Evolutionary conservation across 2,888 invertebrate species (phyloP).

Genomic region (Dryobota labecula): DNA sequence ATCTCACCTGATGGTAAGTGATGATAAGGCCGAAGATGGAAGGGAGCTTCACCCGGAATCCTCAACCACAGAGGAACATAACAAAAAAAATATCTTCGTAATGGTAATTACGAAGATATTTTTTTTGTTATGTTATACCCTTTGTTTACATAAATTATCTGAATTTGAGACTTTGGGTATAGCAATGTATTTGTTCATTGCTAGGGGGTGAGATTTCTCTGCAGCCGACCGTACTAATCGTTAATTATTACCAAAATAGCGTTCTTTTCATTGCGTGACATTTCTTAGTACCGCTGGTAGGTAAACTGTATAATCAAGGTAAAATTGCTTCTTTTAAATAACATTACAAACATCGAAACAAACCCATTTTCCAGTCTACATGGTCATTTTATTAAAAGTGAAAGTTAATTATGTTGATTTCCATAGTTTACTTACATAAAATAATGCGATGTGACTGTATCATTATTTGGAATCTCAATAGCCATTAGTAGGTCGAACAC

Average conservation of each 20-base stretch:
- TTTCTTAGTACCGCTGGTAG: background rate
- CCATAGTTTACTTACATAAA: background rate
- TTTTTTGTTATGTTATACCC: too few species aligned
- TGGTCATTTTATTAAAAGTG: background rate
- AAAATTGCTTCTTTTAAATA: background rate
- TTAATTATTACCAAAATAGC: background rate
- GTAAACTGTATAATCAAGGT: too few species aligned
- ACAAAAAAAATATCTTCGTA: too few species aligned
- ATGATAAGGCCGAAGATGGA: too few species aligned
- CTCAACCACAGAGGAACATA: too few species aligned
- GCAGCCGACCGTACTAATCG: background rate
- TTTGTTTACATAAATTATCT: too few species aligned
- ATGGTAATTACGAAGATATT: too few species aligned
- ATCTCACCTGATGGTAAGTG: too few species aligned
- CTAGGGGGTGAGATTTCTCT: too few species aligned
- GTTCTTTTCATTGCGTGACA: background rate
- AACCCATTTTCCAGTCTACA: background rate
- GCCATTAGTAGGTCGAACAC: background rate
- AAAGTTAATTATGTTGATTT: conserved; percentile 1
- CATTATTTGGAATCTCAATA: background rate
- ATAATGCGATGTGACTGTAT: background rate
- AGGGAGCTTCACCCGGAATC: too few species aligned
- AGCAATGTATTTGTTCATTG: too few species aligned
- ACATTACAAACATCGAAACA: background rate
- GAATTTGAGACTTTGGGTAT: too few species aligned